Evolutionary conservation across 2,888 invertebrate species (phyloP).

Genomic region (Apodemia mormo): DNA sequence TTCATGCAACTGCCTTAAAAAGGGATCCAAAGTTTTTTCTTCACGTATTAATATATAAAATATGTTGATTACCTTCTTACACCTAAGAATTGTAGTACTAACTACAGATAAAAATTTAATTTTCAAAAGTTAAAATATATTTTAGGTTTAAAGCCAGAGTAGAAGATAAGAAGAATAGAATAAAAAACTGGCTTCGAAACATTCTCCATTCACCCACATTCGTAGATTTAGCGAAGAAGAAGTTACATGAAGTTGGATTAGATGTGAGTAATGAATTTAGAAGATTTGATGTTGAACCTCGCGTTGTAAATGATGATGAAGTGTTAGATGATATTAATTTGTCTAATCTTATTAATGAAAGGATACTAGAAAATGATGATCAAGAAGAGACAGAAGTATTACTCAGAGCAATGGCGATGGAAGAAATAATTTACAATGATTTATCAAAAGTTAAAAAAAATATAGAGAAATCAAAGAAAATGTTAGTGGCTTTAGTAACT

Average conservation of each 20-base stretch:
- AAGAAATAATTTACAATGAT: conserved; percentile 53
- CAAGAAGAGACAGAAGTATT: conserved; percentile 57
- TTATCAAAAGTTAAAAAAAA: background rate
- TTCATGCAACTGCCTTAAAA: too few species aligned
- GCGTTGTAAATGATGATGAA: conserved; percentile 51
- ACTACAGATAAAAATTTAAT: too few species aligned
- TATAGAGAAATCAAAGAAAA: background rate
- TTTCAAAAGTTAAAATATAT: background rate
- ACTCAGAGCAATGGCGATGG: conserved; percentile 58
- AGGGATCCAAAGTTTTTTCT: too few species aligned
- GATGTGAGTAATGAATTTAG: conserved; percentile 43
- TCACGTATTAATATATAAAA: too few species aligned
- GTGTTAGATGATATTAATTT: conserved; percentile 65
- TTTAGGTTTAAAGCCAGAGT: conserved; percentile 67
- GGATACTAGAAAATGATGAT: conserved; percentile 57
- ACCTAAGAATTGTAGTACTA: background rate
- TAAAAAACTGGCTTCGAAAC: conserved; percentile 67
- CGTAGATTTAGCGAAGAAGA: conserved; percentile 64
- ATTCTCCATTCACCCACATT: conserved; percentile 64
- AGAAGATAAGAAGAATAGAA: conserved; percentile 70
- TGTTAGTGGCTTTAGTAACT: background rate
- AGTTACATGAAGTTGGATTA: conserved; percentile 59
- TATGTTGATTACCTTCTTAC: background rate
- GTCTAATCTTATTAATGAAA: conserved; percentile 63
- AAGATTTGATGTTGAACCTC: conserved; percentile 37